Evolutionary conservation across 2,113 vertebrate species (phyloP).

Genomic region (Spermophilus dauricus): DNA sequence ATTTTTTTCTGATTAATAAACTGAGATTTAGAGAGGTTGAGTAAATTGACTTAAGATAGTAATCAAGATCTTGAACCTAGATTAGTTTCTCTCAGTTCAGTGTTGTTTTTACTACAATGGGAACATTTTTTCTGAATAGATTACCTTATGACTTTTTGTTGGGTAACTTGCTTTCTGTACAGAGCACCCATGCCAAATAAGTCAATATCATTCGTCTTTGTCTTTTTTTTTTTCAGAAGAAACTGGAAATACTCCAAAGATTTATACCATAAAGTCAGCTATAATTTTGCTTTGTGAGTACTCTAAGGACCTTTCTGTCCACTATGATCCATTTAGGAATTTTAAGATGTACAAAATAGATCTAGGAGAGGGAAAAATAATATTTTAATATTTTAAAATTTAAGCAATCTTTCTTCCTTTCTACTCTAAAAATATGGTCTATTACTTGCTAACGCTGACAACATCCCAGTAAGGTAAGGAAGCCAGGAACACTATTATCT

Average conservation of each 20-base stretch:
- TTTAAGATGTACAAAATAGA: constrained; percentile 38
- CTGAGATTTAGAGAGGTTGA: neutral
- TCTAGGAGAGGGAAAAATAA: constrained; percentile 33
- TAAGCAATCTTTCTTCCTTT: constrained; percentile 50
- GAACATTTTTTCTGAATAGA: neutral
- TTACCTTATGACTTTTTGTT: neutral
- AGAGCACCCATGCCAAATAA: neutral
- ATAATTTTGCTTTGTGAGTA: neutral
- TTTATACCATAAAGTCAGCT: neutral
- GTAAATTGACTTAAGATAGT: neutral
- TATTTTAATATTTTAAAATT: constrained; percentile 27
- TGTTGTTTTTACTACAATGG: neutral
- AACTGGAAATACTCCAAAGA: neutral
- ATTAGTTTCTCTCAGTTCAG: neutral
- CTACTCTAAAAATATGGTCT: constrained; percentile 60
- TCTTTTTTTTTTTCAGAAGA: constrained; percentile 6
- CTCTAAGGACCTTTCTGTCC: neutral
- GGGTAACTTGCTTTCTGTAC: constrained; percentile 19
- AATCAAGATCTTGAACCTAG: neutral
- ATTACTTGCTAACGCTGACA: constrained; percentile 70
- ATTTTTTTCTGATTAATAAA: constrained; percentile 42
- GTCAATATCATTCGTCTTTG: constrained; percentile 27
- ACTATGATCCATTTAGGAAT: neutral
- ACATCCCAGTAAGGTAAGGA: constrained; percentile 71
- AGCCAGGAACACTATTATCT: constrained; percentile 70